These are phyloP conservation scores for Liopterus haemorrhoidalis DNA, from an alignment of 2,888 invertebrate genomes.

Conservation along the genomic window DNA sequence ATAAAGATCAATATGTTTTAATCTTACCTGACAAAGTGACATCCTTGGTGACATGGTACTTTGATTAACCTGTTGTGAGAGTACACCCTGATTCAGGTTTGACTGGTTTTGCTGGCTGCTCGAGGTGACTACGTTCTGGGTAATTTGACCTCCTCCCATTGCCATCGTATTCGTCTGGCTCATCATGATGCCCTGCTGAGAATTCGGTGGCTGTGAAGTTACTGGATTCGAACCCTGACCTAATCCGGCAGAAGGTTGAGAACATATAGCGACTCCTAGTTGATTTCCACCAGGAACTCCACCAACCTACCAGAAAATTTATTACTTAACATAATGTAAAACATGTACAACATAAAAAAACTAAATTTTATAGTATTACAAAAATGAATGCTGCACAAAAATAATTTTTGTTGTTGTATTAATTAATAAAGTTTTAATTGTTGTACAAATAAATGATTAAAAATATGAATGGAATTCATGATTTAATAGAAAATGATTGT, in stretches of 20 bases:
- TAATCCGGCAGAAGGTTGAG: conserved; percentile 16
- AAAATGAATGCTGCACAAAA: too few species aligned
- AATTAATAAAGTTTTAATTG: too few species aligned
- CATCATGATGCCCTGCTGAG: conserved; percentile 48
- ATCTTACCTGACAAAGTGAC: conserved; percentile 32
- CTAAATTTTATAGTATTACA: too few species aligned
- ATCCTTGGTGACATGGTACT: conserved; percentile 27
- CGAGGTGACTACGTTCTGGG: conserved; percentile 49
- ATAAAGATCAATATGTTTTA: background rate
- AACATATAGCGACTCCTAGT: conserved; percentile 16
- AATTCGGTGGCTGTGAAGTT: conserved; percentile 23
- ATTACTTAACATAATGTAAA: too few species aligned
- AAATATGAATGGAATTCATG: too few species aligned
- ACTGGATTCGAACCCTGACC: conserved; percentile 7
- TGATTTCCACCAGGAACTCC: conserved; percentile 12
- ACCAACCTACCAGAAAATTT: conserved; percentile 3
- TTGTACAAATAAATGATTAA: too few species aligned
- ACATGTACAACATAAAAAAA: too few species aligned
- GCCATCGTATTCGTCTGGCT: conserved; percentile 50
- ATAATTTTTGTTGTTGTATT: too few species aligned
- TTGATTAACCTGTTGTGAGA: conserved; percentile 41
- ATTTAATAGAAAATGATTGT: too few species aligned
- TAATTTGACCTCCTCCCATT: conserved; percentile 56
- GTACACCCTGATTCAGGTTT: conserved; percentile 37
- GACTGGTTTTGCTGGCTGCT: conserved; percentile 35